Conservation (phyloP, 23 tunicate genomes). For the Oikopleura albicans region DNA sequence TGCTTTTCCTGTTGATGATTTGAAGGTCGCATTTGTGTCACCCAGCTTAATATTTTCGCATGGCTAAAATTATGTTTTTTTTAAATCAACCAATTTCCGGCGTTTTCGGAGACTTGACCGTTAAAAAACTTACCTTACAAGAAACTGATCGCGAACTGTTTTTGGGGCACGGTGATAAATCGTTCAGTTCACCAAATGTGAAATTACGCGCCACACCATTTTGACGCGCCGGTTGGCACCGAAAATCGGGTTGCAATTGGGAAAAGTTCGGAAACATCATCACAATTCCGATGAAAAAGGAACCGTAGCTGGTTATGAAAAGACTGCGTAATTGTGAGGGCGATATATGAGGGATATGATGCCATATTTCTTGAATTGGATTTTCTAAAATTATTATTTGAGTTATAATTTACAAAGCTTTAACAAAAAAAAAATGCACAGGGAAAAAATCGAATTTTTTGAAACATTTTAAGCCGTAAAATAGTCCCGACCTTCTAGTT, state of each 20-base stretch:
- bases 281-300: neutral
- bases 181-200: neutral
- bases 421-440: no score
- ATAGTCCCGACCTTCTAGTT: no score
- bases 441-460: no score
- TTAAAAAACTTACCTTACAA: no score
- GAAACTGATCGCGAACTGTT: no score
- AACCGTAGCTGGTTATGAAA: neutral
- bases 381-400: neutral
- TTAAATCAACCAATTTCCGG: no score
- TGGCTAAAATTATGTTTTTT: neutral
- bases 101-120: no score
- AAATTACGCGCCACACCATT: neutral
- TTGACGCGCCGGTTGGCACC: neutral
- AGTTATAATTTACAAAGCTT: neutral
- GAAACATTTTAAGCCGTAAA: no score
- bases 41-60: no score
- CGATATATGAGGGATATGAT: neutral
- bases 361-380: neutral
- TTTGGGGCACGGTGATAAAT: neutral
- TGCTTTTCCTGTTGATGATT: no score
- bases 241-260: neutral
- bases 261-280: neutral
- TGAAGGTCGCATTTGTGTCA: neutral
- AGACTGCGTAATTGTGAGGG: neutral